Base-by-base conservation (phyloP, 2,113 vertebrate species). In the Variabilichromis moorii region DNA sequence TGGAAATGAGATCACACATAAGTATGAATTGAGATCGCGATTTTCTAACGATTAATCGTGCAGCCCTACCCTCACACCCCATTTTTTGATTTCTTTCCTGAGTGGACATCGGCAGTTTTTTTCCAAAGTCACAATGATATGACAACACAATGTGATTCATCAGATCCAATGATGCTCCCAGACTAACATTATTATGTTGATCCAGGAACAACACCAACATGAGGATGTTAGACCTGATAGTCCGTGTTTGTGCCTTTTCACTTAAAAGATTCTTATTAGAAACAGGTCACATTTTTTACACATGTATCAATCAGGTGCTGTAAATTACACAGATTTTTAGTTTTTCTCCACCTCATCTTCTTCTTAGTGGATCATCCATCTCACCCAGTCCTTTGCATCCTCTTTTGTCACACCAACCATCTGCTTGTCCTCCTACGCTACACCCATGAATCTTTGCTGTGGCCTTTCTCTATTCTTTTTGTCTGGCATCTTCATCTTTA, bases 251-350 rank as follows among this genome's bases (percentile, higher is more conserved):
- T 47, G 68, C 21, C 24, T 26, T 45, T 73, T 73, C 68, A 7
- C 8, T 16, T 24, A 26, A 73, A 73, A 45, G 3, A 73, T 28
- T 45, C 68, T 28, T 3, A 40, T 68, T 26, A 45, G n/a, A 42
- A 42, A 10, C 37, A 1, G 21, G 37, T 42, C 21, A 71, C 12
- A 71, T 16, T 45, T 73, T 45, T 45, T 73, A 73, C 37, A 73
- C 66, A 42, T 73, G 8, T 0, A 42, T 71, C 5, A 9, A 9
- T 0, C 35, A 9, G 35, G n/a, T 42, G 17, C 37, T 71, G 66
- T 73, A 17, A 24, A 73, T 26, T 45, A 26, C n/a, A 71, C n/a
- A 1, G 1, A 42, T 24, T 2, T 71, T 42, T 42, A 1, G 66
- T 42, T 71, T 71, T 71, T 24, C 37, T 71, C 66, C n/a, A 24